These are phyloP conservation scores for Conus ventricosus DNA, from an alignment of 1,140 invertebrate genomes.

Conservation along the genomic window DNA sequence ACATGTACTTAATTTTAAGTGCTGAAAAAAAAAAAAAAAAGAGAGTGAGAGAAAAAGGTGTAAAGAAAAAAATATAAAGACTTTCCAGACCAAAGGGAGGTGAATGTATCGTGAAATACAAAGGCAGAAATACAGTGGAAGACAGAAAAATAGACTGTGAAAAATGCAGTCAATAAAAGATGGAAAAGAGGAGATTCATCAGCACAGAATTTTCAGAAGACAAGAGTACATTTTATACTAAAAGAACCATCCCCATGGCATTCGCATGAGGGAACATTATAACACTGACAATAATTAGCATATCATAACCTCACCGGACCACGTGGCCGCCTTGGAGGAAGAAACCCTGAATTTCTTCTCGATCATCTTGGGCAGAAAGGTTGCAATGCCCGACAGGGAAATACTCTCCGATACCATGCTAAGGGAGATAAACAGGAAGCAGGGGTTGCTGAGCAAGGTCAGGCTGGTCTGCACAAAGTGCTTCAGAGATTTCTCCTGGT, in stretches of 20 bases:
- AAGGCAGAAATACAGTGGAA: no score
- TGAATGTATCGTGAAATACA: no score
- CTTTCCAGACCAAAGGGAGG: no score
- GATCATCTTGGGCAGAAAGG: conserved; percentile 87
- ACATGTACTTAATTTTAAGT: neutral
- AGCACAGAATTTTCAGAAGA: no score
- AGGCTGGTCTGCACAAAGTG: conserved; percentile 46
- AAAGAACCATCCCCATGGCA: no score
- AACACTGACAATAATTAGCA: no score
- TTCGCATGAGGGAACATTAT: neutral
- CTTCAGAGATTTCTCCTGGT: conserved; percentile 27
- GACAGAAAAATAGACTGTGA: no score
- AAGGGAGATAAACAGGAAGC: conserved; percentile 86
- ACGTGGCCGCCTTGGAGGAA: conserved; percentile 83
- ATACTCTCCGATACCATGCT: conserved; percentile 85
- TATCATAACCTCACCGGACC: conserved; percentile 80
- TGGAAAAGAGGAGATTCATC: no score
- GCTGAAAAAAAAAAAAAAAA: neutral
- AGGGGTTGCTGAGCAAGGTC: conserved; percentile 83
- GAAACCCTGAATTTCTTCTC: conserved; percentile 88
- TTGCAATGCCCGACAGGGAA: conserved; percentile 85
- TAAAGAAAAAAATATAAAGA: no score
- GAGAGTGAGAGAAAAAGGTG: no score
- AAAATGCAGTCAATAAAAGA: no score
- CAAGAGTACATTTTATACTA: no score